Conservation (phyloP, 2,113 vertebrate genomes). For the Chloropsis hardwickii region DNA sequence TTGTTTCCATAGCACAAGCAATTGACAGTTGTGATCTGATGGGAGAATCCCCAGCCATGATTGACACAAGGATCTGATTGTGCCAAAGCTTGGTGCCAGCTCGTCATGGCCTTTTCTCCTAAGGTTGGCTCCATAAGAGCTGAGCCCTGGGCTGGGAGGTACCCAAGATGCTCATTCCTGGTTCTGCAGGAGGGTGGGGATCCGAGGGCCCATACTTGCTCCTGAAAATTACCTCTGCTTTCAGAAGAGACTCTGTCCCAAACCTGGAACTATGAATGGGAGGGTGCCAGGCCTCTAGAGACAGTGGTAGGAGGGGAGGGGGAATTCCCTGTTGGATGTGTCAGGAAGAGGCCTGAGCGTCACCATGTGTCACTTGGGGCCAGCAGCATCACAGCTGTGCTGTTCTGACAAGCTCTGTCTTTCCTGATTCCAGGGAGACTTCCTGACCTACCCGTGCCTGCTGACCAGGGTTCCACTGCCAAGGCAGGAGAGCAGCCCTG, state of each 20-base stretch:
- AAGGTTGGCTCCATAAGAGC: not conserved
- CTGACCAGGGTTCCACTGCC: too few relatives aligned
- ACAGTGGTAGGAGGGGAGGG: not conserved
- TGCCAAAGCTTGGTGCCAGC: not conserved
- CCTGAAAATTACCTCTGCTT: not conserved
- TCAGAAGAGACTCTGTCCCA: not conserved
- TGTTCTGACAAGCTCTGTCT: not conserved
- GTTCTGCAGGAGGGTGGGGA: not conserved
- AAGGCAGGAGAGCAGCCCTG: not conserved
- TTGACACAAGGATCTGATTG: not conserved
- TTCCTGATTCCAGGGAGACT: not conserved
- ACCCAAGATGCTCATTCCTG: not conserved
- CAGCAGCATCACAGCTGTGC: not conserved
- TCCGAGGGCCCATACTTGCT: rapidly evolving
- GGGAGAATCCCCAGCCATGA: not conserved
- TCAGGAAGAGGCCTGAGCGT: not conserved
- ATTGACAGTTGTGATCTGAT: rapidly evolving
- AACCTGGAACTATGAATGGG: not conserved
- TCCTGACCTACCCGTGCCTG: rapidly evolving
- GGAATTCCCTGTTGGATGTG: not conserved
- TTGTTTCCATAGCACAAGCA: not conserved
- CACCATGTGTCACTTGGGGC: not conserved
- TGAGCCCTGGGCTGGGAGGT: not conserved
- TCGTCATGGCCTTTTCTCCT: rapidly evolving
- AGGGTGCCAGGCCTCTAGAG: not conserved